Evolutionary conservation across 2,888 invertebrate genomes (phyloP).

Genomic region (Catocala sponsa): DNA sequence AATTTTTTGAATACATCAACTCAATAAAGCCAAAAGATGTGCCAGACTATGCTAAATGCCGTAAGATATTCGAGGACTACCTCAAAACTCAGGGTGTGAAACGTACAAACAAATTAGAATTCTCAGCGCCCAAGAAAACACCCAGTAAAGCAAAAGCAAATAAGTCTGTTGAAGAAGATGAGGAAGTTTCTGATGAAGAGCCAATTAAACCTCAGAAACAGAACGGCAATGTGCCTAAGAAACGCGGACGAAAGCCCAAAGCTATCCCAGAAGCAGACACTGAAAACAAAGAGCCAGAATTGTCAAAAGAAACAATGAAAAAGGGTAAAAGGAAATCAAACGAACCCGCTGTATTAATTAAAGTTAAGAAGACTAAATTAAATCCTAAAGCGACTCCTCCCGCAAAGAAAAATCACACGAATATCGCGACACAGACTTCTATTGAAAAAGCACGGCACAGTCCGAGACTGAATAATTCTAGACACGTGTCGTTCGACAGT

Average conservation of each 20-base stretch:
- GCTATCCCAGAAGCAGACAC: conserved; percentile 52
- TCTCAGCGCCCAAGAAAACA: conserved; percentile 68
- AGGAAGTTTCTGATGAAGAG: conserved; percentile 38
- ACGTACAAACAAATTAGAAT: conserved; percentile 88
- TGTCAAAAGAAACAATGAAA: conserved; percentile 50
- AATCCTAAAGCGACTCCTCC: conserved; percentile 77
- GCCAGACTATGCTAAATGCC: conserved; percentile 92
- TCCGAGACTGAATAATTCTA: conserved; percentile 45
- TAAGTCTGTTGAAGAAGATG: conserved; percentile 37
- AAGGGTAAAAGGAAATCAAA: conserved; percentile 67
- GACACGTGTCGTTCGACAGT: conserved; percentile 78
- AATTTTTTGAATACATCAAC: conserved; percentile 91
- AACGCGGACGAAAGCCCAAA: conserved; percentile 52
- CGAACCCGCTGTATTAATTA: conserved; percentile 68
- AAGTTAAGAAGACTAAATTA: conserved; percentile 72
- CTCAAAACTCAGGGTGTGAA: conserved; percentile 89
- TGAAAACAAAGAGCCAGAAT: conserved; percentile 68
- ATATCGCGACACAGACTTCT: conserved; percentile 81
- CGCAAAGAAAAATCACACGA: conserved; percentile 72
- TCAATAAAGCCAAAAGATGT: conserved; percentile 90
- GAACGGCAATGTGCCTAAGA: conserved; percentile 48
- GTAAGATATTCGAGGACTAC: conserved; percentile 89
- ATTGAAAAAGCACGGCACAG: conserved; percentile 61
- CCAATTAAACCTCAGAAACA: conserved; percentile 41
- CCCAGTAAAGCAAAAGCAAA: conserved; percentile 52